Percentiles rank a stretch among this genome's conserved stretches.
Evolutionary conservation across 1,140 invertebrate species (phyloP).

Genomic region (Lasaia peninsularis): DNA sequence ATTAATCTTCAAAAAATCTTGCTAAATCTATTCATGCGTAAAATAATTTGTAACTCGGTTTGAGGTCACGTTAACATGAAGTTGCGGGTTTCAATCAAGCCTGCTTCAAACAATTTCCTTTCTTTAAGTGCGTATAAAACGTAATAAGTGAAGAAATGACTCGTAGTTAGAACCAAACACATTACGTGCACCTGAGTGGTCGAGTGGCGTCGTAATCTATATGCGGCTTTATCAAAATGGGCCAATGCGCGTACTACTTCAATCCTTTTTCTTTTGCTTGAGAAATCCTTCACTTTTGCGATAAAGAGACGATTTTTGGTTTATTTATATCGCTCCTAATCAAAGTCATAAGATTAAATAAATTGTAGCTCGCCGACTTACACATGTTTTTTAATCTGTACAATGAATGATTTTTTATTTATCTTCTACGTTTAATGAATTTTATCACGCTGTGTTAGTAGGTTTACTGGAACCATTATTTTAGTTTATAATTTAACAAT

Average conservation of each 20-base stretch:
- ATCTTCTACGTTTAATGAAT: too few species aligned
- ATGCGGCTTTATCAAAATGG: conserved; percentile 69
- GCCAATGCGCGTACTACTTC: conserved; percentile 58
- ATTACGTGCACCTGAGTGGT: conserved; percentile 54
- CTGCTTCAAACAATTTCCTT: too few species aligned
- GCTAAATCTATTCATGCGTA: too few species aligned
- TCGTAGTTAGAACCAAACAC: conserved; percentile 22
- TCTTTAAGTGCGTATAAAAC: background rate
- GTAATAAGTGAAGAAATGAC: background rate
- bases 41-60: too few species aligned
- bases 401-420: background rate
- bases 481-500: too few species aligned
- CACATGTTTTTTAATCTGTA: background rate
- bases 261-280: conserved; percentile 46
- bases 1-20: too few species aligned
- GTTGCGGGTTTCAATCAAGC: too few species aligned
- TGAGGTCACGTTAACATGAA: too few species aligned
- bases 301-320: conserved; percentile 40
- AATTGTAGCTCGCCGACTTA: background rate
- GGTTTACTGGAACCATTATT: too few species aligned
- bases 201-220: conserved; percentile 58
- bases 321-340: conserved; percentile 37
- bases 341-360: conserved; percentile 15
- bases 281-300: conserved; percentile 44
- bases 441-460: too few species aligned